Conservation (phyloP, 2,797 vertebrate genomes). For the Alcedo atthis region DNA sequence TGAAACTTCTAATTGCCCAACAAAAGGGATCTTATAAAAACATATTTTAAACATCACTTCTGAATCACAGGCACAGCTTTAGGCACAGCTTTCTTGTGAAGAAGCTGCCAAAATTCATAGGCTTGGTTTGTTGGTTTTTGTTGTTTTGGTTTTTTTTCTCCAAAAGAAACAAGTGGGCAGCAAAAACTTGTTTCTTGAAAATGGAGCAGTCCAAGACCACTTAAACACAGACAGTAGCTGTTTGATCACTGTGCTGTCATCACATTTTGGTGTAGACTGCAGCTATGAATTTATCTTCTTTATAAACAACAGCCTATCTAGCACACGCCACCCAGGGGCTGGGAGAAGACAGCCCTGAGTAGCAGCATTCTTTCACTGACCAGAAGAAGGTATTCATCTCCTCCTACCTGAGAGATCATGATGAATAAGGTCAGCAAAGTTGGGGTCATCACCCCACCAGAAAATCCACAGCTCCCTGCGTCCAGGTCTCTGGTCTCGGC, state of each 20-base stretch:
- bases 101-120: conserved; percentile 27
- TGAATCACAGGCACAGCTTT: conserved; percentile 29
- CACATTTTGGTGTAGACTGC: not conserved
- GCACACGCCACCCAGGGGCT: not conserved
- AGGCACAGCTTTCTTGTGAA: not conserved
- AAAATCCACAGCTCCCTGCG: conserved; percentile 97
- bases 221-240: not conserved
- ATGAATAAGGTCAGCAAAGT: conserved; percentile 95
- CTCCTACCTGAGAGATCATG: conserved; percentile 91
- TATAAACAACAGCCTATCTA: not conserved
- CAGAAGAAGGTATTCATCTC: not conserved
- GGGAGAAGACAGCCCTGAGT: not conserved
- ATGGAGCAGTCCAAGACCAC: not conserved
- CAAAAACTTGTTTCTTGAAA: not conserved
- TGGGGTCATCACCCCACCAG: conserved; percentile 98
- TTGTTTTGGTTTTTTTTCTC: not conserved
- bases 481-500: conserved; percentile 93
- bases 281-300: not conserved
- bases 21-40: conserved; percentile 44
- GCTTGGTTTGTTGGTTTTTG: not conserved
- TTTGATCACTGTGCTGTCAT: accelerated
- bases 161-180: not conserved
- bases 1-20: conserved; percentile 2
- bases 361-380: not conserved
- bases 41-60: conserved; percentile 2